Evolutionary conservation across 2,888 invertebrate species (phyloP), one percentile per base, ranked within the genome.

Genomic region (Liodrosophila aerea): DNA sequence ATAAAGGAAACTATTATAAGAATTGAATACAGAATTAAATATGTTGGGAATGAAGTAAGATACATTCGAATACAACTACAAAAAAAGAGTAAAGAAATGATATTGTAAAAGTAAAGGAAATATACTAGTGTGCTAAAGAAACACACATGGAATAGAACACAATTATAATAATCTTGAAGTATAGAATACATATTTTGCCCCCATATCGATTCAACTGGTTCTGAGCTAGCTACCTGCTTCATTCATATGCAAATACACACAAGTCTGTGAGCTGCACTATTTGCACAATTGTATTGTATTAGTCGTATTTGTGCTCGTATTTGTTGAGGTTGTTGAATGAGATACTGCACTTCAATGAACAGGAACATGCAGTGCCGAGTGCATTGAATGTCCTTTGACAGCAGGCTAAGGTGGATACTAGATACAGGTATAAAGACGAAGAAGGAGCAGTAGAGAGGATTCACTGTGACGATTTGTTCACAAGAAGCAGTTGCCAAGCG

Each of bases 221-320:
- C 22, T 5, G 5, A 22, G 22, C 5, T 5, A 22, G 22, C 11
- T 9, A 12, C 1, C 34, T 22, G 22, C 22, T 22, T 22, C 31
- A 44, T 43, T 18, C 30, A 12, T 7, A 12, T 12, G 18, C 33
- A 45, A 2, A 13, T 12, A 9, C 13, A 7, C 22, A 39, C 22
- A 22, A 7, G 27, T 12, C 7, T 30, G 13, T 33, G 31, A 16
- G 9, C 15, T 4, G 18, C 13, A 22, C 22, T 51, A 41, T 56
- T 56, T 64, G 16, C 34, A 63, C 66, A 70, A 70, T 46, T 47
- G 66, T 66, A 54, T 71, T 70, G 66, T 66, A 47, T 22, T 22
- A 22, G 22, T 22, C 2, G 22, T 22, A 22, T 22, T 22, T 15
- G 46, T 45, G 47, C 40, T 31, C 50, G 47, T 54, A 62, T 58